Evolutionary conservation across 2,797 vertebrate genomes (phyloP).

Genomic region (Menidia menidia): DNA sequence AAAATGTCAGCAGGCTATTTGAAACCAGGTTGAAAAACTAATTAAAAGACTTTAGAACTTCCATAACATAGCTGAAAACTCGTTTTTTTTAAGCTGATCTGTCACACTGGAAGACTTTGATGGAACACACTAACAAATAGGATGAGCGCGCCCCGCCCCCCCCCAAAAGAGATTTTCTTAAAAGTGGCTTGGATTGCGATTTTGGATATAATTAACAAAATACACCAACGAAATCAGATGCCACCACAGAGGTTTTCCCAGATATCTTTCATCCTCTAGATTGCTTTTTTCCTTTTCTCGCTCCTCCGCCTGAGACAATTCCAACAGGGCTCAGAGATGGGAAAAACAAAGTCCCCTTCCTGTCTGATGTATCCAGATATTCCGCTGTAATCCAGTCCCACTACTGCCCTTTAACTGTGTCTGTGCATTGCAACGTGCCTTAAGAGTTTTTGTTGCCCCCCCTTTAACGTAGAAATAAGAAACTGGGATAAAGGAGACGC

Average conservation of each 20-base stretch:
- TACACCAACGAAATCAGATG: constrained; percentile 31
- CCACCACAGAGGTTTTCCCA: constrained; percentile 25
- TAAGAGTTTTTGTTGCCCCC: neutral
- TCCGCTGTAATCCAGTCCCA: constrained; percentile 37
- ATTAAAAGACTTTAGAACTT: constrained; percentile 19
- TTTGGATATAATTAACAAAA: constrained; percentile 11
- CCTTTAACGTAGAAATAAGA: neutral
- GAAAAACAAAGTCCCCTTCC: constrained; percentile 23
- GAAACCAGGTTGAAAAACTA: neutral
- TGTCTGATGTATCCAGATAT: constrained; percentile 45
- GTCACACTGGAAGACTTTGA: constrained; percentile 7
- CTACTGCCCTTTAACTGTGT: constrained; percentile 18
- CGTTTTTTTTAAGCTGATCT: constrained; percentile 16
- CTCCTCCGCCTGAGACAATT: constrained; percentile 44
- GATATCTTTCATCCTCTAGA: constrained; percentile 43
- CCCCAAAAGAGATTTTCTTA: constrained; percentile 3
- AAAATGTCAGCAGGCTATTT: neutral
- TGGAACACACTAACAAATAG: neutral
- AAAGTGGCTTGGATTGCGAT: constrained; percentile 5
- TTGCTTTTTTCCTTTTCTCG: constrained; percentile 51
- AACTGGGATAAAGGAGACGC: constrained; percentile 14
- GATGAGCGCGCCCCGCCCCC: neutral
- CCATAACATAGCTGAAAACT: constrained; percentile 42
- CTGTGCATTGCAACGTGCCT: constrained; percentile 8
- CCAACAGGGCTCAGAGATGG: constrained; percentile 40